These are phyloP conservation scores for Nematostella vectensis DNA, from an alignment of 92 coral and sea anemone genomes.

Conservation along the genomic window DNA sequence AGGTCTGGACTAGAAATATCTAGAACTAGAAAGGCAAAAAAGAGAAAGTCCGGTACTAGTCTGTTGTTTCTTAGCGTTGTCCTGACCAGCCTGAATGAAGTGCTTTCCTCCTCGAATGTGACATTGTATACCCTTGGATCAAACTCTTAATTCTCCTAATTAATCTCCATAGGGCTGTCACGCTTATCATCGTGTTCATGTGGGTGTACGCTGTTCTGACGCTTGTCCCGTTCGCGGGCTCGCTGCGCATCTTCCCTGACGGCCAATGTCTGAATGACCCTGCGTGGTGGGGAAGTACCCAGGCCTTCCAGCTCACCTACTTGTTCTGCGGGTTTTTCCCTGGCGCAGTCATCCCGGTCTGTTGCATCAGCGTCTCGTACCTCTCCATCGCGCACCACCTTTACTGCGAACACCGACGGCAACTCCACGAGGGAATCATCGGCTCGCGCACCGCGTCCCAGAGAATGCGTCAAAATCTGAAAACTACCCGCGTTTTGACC, in stretches of 20 bases:
- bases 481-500: constrained; percentile 28
- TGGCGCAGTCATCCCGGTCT: constrained; percentile 24
- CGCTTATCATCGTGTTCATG: constrained; percentile 2
- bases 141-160: too few species aligned
- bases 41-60: too few species aligned
- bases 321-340: constrained; percentile 22
- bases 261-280: constrained; percentile 17
- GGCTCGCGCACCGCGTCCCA: constrained; percentile 4
- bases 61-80: too few species aligned
- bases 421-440: background rate
- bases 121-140: too few species aligned
- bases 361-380: constrained; percentile 26
- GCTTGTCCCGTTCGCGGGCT: constrained; percentile 24
- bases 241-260: constrained; percentile 14
- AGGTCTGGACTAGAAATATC: too few species aligned
- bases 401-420: background rate
- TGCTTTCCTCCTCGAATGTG: too few species aligned
- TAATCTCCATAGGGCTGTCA: background rate
- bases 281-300: constrained; percentile 20
- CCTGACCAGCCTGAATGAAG: too few species aligned
- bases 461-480: constrained; percentile 34
- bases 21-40: too few species aligned
- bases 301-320: constrained; percentile 29
- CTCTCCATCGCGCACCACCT: constrained; percentile 26
- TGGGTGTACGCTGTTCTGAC: constrained; percentile 29